phyloP scores from a whole-genome alignment of 2,797 vertebrate species.

The Botia almorhae region DNA sequence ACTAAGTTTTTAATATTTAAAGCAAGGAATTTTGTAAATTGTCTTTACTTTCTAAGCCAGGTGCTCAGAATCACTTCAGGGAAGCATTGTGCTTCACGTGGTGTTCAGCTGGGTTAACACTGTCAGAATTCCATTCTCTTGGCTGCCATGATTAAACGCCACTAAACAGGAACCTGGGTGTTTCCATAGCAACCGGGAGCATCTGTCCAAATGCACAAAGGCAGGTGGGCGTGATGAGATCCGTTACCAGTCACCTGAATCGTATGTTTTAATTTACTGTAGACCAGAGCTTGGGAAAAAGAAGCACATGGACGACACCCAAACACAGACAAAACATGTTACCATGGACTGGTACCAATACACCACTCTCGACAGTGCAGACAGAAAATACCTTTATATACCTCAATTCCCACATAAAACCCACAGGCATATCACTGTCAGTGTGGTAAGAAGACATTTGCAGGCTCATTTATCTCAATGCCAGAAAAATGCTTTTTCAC shows the following conservation, averaged over 20 bases:
- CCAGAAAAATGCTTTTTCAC: background rate
- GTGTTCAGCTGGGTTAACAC: slow-evolving; percentile 10
- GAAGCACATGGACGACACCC: background rate
- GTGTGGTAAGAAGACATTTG: background rate
- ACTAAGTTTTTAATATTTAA: background rate
- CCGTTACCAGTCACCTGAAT: slow-evolving; percentile 36
- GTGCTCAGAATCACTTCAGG: slow-evolving; percentile 8
- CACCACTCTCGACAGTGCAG: background rate
- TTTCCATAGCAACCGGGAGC: slow-evolving; percentile 55
- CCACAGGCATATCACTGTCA: background rate
- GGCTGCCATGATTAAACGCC: slow-evolving; percentile 4
- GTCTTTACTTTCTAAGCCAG: background rate
- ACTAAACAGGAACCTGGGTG: slow-evolving; percentile 31
- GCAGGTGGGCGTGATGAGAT: slow-evolving; percentile 22
- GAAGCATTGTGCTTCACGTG: background rate
- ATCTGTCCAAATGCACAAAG: slow-evolving; percentile 39
- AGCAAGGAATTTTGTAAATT: too few relatives aligned
- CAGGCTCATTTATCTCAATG: background rate
- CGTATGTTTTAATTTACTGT: slow-evolving; percentile 34
- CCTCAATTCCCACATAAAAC: background rate
- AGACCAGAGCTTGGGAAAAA: slow-evolving; percentile 18
- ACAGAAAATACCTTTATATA: background rate
- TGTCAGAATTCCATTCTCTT: slow-evolving; percentile 12
- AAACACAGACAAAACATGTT: background rate
- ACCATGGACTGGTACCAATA: slow-evolving; percentile 13